These are phyloP conservation scores for Phalloptychus januarius DNA, from an alignment of 2,797 vertebrate species.

Conservation along the genomic window DNA sequence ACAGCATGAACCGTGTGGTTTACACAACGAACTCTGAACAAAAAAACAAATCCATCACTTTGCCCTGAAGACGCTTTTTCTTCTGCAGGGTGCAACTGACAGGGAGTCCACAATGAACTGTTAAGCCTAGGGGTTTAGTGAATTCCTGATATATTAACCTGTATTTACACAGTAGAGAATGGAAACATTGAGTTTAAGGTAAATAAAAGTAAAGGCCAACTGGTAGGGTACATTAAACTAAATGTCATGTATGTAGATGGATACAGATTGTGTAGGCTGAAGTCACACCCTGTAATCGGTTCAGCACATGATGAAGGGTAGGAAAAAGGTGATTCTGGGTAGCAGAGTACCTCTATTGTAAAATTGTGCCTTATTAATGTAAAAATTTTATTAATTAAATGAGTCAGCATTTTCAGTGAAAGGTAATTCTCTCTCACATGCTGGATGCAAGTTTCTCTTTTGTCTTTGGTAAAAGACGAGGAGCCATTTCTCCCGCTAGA, in stretches of 20 bases:
- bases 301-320: neutral
- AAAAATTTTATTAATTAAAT: neutral
- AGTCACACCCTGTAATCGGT: conserved; percentile 11
- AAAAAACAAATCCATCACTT: conserved; percentile 30
- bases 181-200: conserved; percentile 29
- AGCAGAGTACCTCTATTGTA: no score
- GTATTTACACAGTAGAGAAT: conserved; percentile 36
- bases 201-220: conserved; percentile 42
- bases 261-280: conserved; percentile 12
- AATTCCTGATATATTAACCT: conserved; percentile 22
- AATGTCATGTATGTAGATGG: conserved; percentile 33
- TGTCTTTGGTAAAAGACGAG: no score
- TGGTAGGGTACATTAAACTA: conserved; percentile 21
- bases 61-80: conserved; percentile 13
- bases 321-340: neutral
- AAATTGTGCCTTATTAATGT: neutral
- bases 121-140: conserved; percentile 42
- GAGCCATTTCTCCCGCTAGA: no score
- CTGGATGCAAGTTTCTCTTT: neutral
- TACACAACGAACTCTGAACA: neutral
- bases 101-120: conserved; percentile 47
- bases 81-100: conserved; percentile 30
- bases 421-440: neutral
- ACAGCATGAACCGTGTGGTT: conserved; percentile 7
- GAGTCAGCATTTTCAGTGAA: neutral